Conservation (phyloP, 2,888 invertebrate genomes). For the Disparrhopalites patrizii region DNA sequence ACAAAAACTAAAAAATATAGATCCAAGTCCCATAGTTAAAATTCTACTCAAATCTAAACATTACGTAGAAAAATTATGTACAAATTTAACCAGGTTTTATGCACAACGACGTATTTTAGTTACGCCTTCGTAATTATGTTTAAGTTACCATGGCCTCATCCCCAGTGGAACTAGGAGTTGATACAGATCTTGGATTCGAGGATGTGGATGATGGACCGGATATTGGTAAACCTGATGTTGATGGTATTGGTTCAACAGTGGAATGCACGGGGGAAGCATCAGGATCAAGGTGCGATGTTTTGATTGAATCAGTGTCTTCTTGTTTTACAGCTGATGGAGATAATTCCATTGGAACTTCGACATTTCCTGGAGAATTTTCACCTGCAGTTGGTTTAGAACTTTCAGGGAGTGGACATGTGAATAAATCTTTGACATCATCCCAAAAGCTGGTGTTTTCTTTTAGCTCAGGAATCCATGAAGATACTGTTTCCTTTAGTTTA, state of each 20-base stretch:
- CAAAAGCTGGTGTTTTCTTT: constrained; percentile 46
- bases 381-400: background rate
- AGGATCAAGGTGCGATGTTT: background rate
- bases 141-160: constrained; percentile 9
- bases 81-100: too few species aligned
- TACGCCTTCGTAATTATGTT: too few species aligned
- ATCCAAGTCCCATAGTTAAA: too few species aligned
- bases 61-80: too few species aligned
- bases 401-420: constrained; percentile 29
- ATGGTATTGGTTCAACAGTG: background rate
- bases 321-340: background rate
- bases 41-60: too few species aligned
- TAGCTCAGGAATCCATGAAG: constrained; percentile 43
- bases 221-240: constrained; percentile 9
- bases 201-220: constrained; percentile 8
- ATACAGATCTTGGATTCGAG: constrained; percentile 14
- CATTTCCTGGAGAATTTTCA: background rate
- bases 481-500: constrained; percentile 46
- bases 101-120: too few species aligned
- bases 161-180: constrained; percentile 14
- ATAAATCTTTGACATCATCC: constrained; percentile 42
- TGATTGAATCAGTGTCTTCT: background rate
- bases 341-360: background rate
- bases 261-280: background rate
- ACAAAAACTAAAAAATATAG: too few species aligned